A percentile compares a stretch with the other conserved stretches of the same genome.
phyloP scores from a whole-genome alignment of 1,140 invertebrate species.

The Drosophila burlai region DNA sequence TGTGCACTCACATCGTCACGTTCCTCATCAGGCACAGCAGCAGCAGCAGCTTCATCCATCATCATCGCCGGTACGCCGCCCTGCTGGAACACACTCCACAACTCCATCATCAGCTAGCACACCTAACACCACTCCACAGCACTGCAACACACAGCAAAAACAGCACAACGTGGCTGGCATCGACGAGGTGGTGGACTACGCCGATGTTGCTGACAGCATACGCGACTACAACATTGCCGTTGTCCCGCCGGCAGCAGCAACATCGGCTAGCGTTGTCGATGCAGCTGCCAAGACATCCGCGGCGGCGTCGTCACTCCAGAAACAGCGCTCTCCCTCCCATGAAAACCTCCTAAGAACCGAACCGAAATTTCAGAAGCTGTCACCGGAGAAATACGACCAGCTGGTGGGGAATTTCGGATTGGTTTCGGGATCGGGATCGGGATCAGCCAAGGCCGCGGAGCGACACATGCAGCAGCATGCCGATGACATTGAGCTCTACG shows the following conservation, averaged over 20 bases:
- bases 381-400: constrained; percentile 82
- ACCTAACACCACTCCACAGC: constrained; percentile 50
- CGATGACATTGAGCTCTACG: constrained; percentile 82
- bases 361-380: constrained; percentile 84
- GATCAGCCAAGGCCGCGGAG: constrained; percentile 56
- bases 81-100: constrained; percentile 42
- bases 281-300: constrained; percentile 30
- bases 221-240: constrained; percentile 60
- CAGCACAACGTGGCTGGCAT: constrained; percentile 36
- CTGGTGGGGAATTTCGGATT: constrained; percentile 74
- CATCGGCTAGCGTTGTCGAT: constrained; percentile 44
- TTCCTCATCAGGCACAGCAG: constrained; percentile 55
- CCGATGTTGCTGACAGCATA: constrained; percentile 83
- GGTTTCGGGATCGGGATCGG: constrained; percentile 13
- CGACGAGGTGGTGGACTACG: constrained; percentile 80
- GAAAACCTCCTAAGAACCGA: constrained; percentile 81
- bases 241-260: constrained; percentile 32
- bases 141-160: constrained; percentile 27
- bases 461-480: constrained; percentile 78
- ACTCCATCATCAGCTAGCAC: constrained; percentile 46
- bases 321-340: constrained; percentile 71
- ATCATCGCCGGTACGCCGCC: constrained; percentile 53
- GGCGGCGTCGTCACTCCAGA: constrained; percentile 16
- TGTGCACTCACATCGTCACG: constrained; percentile 51
- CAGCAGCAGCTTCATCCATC: constrained; percentile 50